Conservation (phyloP, 2,888 invertebrate genomes). For the Hermaeophaga mercurialis region DNA sequence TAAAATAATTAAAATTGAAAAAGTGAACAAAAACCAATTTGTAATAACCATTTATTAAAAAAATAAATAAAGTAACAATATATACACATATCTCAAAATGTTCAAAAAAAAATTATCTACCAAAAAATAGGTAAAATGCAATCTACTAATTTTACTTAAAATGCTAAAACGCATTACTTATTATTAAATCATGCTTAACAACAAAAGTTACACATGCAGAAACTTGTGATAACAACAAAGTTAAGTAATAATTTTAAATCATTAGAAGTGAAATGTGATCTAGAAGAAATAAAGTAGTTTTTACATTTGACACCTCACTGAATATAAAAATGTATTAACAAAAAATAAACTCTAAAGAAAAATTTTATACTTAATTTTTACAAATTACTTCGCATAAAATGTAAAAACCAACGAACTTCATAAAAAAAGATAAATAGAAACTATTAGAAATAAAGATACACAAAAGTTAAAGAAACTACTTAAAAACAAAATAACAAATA, state of each 20-base stretch:
- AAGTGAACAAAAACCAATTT: slow-evolving; percentile 6
- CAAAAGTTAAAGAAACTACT: not conserved
- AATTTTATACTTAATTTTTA: too few species aligned
- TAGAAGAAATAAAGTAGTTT: not conserved
- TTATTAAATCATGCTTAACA: slow-evolving; percentile 9
- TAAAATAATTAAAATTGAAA: not conserved
- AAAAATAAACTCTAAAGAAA: too few species aligned
- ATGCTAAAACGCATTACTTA: slow-evolving; percentile 14
- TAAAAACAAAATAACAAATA: not conserved
- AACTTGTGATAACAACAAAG: not conserved
- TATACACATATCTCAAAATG: slow-evolving; percentile 26
- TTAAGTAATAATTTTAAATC: not conserved
- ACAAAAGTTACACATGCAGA: slow-evolving; percentile 4
- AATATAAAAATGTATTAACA: too few species aligned
- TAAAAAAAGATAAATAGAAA: slow-evolving; percentile 3
- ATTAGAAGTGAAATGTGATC: not conserved
- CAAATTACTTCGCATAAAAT: too few species aligned
- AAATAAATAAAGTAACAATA: slow-evolving; percentile 22
- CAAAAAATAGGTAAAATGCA: slow-evolving; percentile 3
- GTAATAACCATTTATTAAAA: slow-evolving; percentile 21
- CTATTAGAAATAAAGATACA: slow-evolving; percentile 5
- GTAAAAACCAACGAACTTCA: slow-evolving; percentile 6
- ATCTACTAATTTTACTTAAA: slow-evolving; percentile 9
- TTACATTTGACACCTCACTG: slow-evolving; percentile 8
- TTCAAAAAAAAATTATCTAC: slow-evolving; percentile 15